Conservation (phyloP, 2,113 vertebrate genomes). For the Lutjanus erythropterus region DNA sequence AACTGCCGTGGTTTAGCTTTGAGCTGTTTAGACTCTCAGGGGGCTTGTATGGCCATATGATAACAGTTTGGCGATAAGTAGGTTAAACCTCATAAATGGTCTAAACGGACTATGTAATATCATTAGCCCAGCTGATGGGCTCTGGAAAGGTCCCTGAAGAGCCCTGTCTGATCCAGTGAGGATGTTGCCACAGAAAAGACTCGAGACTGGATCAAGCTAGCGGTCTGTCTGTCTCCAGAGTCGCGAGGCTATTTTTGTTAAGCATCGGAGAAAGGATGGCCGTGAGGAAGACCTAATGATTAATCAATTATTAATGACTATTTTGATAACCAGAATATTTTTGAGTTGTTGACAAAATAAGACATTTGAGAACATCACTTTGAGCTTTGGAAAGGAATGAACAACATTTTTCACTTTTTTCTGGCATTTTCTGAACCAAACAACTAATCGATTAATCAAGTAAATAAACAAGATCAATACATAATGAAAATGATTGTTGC, state of each 20-base stretch:
- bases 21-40: slow-evolving; percentile 15
- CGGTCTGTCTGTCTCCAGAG: not conserved
- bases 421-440: too few relatives aligned
- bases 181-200: slow-evolving; percentile 12
- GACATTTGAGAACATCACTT: too few relatives aligned
- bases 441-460: too few relatives aligned
- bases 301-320: too few relatives aligned
- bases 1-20: not conserved
- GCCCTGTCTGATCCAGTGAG: slow-evolving; percentile 4
- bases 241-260: not conserved
- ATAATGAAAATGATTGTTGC: too few relatives aligned
- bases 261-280: not conserved
- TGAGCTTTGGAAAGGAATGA: too few relatives aligned
- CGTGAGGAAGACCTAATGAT: too few relatives aligned
- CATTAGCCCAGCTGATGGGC: slow-evolving; percentile 38
- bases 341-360: too few relatives aligned
- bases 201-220: not conserved
- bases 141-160: slow-evolving; percentile 37
- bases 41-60: slow-evolving; percentile 13
- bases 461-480: too few relatives aligned
- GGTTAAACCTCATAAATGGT: slow-evolving; percentile 54
- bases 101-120: slow-evolving; percentile 36
- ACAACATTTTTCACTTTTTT: too few relatives aligned
- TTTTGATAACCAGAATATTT: too few relatives aligned
- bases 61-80: slow-evolving; percentile 34